A percentile compares a stretch with the other conserved stretches of the same genome.
phyloP scores from a whole-genome alignment of 2,113 vertebrate genomes.

The Neodontobutis hainanensis region DNA sequence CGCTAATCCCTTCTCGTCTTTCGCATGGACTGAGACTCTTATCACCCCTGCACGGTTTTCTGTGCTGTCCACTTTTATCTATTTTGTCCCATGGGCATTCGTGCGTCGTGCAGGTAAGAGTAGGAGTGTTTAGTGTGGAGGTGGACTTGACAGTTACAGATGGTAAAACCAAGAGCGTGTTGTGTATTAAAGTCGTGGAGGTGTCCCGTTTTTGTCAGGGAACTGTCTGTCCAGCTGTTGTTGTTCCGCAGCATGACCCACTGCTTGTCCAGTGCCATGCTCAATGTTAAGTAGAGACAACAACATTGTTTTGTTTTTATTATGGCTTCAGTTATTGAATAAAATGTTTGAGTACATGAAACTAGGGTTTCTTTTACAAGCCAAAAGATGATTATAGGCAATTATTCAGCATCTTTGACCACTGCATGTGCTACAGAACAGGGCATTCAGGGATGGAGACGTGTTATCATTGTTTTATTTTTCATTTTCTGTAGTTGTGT shows the following conservation, averaged over 20 bases:
- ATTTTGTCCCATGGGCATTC: conserved; percentile 84
- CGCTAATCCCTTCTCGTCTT: background rate
- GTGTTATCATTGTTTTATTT: background rate
- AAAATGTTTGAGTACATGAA: too few species aligned
- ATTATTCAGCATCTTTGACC: background rate
- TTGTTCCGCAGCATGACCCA: background rate
- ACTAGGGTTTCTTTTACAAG: too few species aligned
- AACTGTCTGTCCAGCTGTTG: conserved; percentile 3
- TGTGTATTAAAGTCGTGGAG: conserved; percentile 38
- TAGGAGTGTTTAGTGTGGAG: conserved; percentile 1
- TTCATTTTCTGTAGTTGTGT: too few species aligned
- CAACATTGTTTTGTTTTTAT: too few species aligned
- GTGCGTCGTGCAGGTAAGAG: conserved; percentile 87
- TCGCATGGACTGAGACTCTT: conserved; percentile 68
- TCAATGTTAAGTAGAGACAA: too few species aligned
- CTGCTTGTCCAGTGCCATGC: too few species aligned
- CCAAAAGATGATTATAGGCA: background rate
- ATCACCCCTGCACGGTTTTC: conserved; percentile 68
- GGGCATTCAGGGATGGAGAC: background rate
- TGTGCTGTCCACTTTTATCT: conserved; percentile 33
- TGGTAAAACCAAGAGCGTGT: conserved; percentile 17
- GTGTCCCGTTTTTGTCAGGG: conserved; percentile 20
- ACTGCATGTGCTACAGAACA: background rate
- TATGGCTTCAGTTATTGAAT: too few species aligned
- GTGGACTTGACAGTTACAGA: conserved; percentile 1